These are phyloP conservation scores for Aphidius colemani DNA, from an alignment of 2,888 invertebrate species.

Conservation along the genomic window DNA sequence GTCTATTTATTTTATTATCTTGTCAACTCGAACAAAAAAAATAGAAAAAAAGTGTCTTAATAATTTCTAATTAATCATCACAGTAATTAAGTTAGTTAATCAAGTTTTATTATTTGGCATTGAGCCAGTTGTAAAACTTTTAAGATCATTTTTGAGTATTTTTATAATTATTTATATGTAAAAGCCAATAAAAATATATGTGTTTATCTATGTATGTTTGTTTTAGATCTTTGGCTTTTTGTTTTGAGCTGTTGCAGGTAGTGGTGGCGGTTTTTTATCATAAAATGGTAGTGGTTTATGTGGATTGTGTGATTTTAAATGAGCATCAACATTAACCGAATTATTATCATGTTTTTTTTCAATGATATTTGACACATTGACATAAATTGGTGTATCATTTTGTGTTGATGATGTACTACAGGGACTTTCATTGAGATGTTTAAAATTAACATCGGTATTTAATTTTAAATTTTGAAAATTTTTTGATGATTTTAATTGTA, in stretches of 20 bases:
- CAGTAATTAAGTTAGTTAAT: constrained; percentile 1
- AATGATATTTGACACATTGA: not conserved
- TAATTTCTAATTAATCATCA: no score
- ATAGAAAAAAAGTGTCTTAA: no score
- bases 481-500: constrained; percentile 36
- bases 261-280: constrained; percentile 56
- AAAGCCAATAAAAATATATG: not conserved
- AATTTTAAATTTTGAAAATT: constrained; percentile 51
- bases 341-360: not conserved
- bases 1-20: no score
- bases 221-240: constrained; percentile 49
- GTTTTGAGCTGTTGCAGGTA: constrained; percentile 50
- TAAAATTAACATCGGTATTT: constrained; percentile 46
- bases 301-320: not conserved
- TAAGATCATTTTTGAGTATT: not conserved
- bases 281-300: constrained; percentile 41
- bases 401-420: constrained; percentile 37
- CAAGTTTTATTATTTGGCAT: not conserved
- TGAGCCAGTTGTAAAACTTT: not conserved
- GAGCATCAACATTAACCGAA: not conserved
- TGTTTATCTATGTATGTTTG: not conserved
- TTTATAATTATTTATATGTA: not conserved
- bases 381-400: constrained; percentile 13
- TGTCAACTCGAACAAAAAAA: no score
- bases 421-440: constrained; percentile 47